Conservation (phyloP, 2,113 vertebrate genomes). For the Pseudorhombus dupliciocellatus region DNA sequence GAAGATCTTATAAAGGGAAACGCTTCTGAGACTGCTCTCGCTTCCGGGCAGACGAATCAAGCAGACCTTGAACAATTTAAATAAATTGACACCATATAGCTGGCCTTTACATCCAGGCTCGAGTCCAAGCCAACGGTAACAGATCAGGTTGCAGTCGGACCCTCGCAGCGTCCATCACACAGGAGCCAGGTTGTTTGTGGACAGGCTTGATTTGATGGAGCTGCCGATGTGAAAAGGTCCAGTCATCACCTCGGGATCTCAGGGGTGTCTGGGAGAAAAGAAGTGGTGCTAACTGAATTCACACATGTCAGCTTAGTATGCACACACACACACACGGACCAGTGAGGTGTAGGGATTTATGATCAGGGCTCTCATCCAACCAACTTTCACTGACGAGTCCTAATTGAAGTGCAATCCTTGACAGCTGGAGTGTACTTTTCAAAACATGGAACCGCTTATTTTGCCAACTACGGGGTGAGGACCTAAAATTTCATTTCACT, state of each 20-base stretch:
- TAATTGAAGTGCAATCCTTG: too few species aligned
- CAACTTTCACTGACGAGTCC: too few species aligned
- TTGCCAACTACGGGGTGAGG: too few species aligned
- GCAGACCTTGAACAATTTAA: constrained; percentile 30
- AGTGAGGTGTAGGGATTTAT: neutral
- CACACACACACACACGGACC: neutral
- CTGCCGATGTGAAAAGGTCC: constrained; percentile 44
- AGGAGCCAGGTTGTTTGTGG: constrained; percentile 38
- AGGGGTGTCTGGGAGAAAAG: constrained; percentile 47
- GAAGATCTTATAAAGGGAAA: constrained; percentile 1
- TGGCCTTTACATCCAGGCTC: constrained; percentile 6
- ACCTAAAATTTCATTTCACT: too few species aligned
- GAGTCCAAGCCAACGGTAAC: constrained; percentile 45
- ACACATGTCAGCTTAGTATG: constrained; percentile 26
- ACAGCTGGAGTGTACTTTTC: too few species aligned
- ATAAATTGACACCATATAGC: constrained; percentile 35
- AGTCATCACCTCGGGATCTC: constrained; percentile 51
- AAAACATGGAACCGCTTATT: too few species aligned
- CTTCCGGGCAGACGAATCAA: constrained; percentile 32
- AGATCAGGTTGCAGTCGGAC: constrained; percentile 45
- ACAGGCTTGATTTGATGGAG: constrained; percentile 37
- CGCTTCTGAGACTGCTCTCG: neutral
- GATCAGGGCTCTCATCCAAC: neutral
- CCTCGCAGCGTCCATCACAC: constrained; percentile 29
- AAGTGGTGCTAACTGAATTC: constrained; percentile 30